phyloP scores from a whole-genome alignment of 2,113 vertebrate species.

The Kobus ellipsiprymnus region DNA sequence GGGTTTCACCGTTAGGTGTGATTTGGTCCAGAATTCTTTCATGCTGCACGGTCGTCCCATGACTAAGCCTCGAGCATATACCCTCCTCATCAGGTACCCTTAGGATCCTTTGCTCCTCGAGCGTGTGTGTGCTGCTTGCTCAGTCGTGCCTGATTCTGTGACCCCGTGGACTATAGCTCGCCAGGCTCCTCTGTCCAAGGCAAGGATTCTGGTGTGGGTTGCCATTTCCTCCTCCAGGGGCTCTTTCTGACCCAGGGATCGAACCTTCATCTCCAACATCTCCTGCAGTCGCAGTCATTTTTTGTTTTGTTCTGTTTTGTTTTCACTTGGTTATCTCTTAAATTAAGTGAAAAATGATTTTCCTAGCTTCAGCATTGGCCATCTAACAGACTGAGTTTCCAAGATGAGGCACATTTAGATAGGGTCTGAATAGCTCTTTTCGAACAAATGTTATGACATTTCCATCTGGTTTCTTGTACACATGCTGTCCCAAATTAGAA shows the following conservation, averaged over 20 bases:
- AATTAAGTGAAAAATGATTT: background rate
- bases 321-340: background rate
- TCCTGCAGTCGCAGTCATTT: background rate
- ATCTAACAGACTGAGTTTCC: background rate
- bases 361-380: background rate
- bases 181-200: background rate
- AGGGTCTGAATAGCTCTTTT: background rate
- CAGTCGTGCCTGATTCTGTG: rapidly evolving
- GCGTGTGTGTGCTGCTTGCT: background rate
- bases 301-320: background rate
- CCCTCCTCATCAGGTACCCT: background rate
- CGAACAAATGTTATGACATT: slow-evolving; percentile 34
- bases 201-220: background rate
- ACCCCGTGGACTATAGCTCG: background rate
- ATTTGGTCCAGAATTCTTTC: background rate
- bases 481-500: background rate
- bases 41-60: background rate
- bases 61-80: background rate
- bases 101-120: background rate
- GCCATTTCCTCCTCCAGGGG: background rate
- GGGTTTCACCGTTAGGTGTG: background rate
- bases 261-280: background rate
- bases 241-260: background rate
- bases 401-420: background rate
- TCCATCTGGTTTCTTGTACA: background rate